A percentile compares a stretch with the other conserved stretches of the same genome.
Conservation (phyloP, 2,888 invertebrate species). For the Drosophila nigricruria region DNA sequence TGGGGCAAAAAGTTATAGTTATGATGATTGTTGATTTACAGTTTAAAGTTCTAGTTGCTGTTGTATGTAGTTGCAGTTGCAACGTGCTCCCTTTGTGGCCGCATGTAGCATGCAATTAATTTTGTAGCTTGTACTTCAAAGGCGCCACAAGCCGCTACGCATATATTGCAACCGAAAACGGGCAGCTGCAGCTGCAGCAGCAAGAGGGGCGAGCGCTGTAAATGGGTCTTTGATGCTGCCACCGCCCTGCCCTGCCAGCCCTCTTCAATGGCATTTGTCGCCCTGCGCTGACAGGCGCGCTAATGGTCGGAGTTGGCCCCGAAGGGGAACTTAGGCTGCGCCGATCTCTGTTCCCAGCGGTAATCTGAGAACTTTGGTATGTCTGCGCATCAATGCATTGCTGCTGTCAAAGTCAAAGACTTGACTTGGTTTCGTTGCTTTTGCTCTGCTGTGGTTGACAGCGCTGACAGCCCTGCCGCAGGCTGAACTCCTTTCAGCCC, state of each 20-base stretch:
- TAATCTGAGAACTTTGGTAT: conserved; percentile 73
- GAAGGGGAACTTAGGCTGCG: too few species aligned
- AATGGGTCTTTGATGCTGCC: conserved; percentile 72
- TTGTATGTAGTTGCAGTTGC: conserved; percentile 5
- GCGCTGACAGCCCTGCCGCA: conserved; percentile 13
- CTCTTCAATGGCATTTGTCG: conserved; percentile 34
- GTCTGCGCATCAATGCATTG: conserved; percentile 52
- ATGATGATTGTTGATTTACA: conserved; percentile 81
- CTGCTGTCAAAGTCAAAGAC: conserved; percentile 67
- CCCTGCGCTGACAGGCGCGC: conserved; percentile 56
- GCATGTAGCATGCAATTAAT: conserved; percentile 74
- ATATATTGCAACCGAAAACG: conserved; percentile 23
- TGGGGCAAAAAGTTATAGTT: conserved; percentile 62
- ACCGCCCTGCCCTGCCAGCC: too few species aligned
- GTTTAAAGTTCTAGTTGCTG: conserved; percentile 53
- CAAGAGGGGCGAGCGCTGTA: conserved; percentile 35
- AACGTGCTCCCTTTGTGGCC: conserved; percentile 54
- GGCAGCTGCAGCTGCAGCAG: neutral
- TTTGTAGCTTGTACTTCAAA: conserved; percentile 72
- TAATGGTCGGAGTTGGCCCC: conserved; percentile 48
- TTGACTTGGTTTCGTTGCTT: conserved; percentile 40
- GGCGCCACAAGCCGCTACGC: conserved; percentile 66
- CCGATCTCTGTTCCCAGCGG: conserved; percentile 65
- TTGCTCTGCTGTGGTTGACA: conserved; percentile 54
- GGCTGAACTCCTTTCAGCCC: conserved; percentile 30